Conservation (phyloP, 1,140 invertebrate genomes). For the Dryas iulia region DNA sequence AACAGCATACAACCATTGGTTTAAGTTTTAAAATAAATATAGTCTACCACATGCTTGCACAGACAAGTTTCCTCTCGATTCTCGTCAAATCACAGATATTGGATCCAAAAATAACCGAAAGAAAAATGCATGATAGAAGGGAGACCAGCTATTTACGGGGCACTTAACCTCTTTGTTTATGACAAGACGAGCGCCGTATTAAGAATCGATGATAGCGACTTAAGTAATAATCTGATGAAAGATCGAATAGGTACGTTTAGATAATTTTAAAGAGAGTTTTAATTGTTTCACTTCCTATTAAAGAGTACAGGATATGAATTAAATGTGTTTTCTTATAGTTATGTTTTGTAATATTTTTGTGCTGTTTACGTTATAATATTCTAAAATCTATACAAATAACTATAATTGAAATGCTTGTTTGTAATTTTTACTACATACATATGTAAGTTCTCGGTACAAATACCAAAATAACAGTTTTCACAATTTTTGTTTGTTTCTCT, state of each 20-base stretch:
- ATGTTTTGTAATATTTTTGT: background rate
- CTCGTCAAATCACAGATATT: constrained; percentile 49
- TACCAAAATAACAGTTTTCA: no score
- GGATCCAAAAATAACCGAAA: constrained; percentile 52
- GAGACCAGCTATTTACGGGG: constrained; percentile 61
- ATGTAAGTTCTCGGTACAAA: no score
- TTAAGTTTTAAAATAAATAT: constrained; percentile 42
- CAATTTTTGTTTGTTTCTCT: no score
- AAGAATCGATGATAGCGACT: constrained; percentile 46
- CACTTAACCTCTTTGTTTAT: constrained; percentile 73
- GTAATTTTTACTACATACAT: no score
- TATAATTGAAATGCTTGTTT: no score
- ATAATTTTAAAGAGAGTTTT: background rate
- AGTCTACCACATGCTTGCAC: constrained; percentile 34
- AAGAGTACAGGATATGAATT: background rate
- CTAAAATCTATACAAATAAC: no score
- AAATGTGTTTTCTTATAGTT: background rate
- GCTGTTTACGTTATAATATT: no score
- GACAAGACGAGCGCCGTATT: constrained; percentile 60
- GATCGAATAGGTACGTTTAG: background rate
- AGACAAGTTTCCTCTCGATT: constrained; percentile 37
- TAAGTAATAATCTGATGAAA: constrained; percentile 24
- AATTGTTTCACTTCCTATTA: background rate
- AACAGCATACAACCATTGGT: background rate
- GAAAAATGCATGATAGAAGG: constrained; percentile 50